phyloP scores from a whole-genome alignment of 2,888 invertebrate genomes.

The Drosophila siamana region DNA sequence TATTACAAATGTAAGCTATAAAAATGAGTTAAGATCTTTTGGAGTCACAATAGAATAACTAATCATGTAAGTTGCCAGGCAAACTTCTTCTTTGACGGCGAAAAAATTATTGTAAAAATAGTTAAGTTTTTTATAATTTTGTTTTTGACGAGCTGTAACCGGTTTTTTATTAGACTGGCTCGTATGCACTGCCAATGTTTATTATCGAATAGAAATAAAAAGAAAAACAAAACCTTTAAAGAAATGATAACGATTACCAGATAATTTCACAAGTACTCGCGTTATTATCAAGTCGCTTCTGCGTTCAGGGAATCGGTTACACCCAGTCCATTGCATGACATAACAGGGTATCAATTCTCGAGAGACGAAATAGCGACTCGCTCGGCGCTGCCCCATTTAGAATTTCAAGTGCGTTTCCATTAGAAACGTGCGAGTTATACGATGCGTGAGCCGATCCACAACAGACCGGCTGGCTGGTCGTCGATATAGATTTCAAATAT shows the following conservation, averaged over 20 bases:
- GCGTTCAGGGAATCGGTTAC: background rate
- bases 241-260: background rate
- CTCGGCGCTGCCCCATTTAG: conserved; percentile 45
- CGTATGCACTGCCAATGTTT: no score
- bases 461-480: conserved; percentile 56
- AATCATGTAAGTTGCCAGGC: background rate
- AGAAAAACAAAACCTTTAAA: background rate
- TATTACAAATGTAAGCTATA: background rate
- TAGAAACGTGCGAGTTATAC: conserved; percentile 63
- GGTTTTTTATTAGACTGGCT: no score
- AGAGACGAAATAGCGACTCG: background rate
- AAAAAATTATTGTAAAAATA: background rate
- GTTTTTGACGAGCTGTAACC: no score
- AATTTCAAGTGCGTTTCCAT: conserved; percentile 67
- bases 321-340: background rate
- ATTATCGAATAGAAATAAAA: background rate
- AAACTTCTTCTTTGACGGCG: no score
- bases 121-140: no score
- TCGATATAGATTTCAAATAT: conserved; percentile 35
- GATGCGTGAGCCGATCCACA: conserved; percentile 68
- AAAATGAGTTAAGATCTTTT: background rate
- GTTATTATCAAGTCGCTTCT: background rate
- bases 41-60: background rate
- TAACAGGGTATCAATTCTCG: conserved; percentile 13
- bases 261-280: background rate